These are phyloP conservation scores for Heliocidaris tuberculata DNA, from an alignment of 35 echinoderm and acorn worm genomes.

Conservation along the genomic window DNA sequence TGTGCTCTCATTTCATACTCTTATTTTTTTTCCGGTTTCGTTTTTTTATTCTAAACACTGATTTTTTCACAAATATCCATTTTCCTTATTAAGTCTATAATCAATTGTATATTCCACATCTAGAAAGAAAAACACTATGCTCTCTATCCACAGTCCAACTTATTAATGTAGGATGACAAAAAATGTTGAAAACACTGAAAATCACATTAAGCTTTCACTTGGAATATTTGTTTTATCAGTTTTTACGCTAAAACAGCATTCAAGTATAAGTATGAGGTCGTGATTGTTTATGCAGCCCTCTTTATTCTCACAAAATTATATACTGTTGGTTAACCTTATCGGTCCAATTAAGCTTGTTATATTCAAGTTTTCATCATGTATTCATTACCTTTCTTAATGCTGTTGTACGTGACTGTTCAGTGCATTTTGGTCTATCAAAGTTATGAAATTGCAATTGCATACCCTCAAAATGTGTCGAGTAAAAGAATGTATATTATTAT, in stretches of 20 bases:
- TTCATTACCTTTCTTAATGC: not conserved
- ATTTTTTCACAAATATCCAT: not conserved
- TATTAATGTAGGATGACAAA: not conserved
- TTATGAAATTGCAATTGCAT: not conserved
- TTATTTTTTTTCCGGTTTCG: not conserved
- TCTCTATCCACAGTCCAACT: not conserved
- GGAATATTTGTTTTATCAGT: not conserved
- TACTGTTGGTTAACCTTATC: no score
- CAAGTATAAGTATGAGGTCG: not conserved
- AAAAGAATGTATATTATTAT: not conserved
- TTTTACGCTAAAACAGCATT: not conserved
- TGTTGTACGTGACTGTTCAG: not conserved
- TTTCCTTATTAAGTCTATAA: not conserved
- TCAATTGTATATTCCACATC: not conserved
- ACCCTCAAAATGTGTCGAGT: not conserved
- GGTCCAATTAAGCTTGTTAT: not conserved
- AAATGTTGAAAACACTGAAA: not conserved
- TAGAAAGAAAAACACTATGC: not conserved
- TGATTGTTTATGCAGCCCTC: not conserved
- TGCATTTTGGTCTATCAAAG: not conserved
- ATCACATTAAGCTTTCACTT: no score
- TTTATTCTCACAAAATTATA: not conserved
- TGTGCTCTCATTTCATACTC: not conserved
- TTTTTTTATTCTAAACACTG: not conserved
- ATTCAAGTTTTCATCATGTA: not conserved